Conservation (phyloP, 2,797 vertebrate genomes). For the Rhyacichthys aspro region DNA sequence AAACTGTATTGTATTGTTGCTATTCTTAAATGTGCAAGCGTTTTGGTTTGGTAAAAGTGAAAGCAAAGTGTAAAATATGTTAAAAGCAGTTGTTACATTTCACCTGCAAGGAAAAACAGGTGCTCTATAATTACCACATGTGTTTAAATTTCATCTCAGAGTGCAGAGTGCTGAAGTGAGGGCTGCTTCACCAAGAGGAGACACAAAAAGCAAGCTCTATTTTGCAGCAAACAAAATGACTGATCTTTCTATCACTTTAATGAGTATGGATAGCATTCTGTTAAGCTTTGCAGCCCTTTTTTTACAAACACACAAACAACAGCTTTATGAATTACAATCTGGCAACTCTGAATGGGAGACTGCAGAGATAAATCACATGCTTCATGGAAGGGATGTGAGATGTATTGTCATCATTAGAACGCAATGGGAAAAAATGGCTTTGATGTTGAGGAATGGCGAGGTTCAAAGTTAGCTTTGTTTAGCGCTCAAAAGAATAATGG, state of each 20-base stretch:
- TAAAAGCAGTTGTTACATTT: conserved; percentile 22
- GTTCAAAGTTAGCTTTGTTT: conserved; percentile 43
- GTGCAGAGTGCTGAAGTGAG: neutral
- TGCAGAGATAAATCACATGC: conserved; percentile 51
- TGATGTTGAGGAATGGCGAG: conserved; percentile 45
- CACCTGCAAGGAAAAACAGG: conserved; percentile 14
- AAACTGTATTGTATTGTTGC: no score
- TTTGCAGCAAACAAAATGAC: conserved; percentile 40
- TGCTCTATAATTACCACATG: conserved; percentile 5
- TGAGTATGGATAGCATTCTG: conserved; percentile 62
- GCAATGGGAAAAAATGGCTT: conserved; percentile 35
- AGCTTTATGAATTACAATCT: conserved; percentile 50
- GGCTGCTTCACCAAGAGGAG: conserved; percentile 16
- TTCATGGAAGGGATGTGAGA: conserved; percentile 42
- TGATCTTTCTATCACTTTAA: conserved; percentile 51
- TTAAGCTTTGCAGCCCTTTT: conserved; percentile 35
- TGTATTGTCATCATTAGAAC: conserved; percentile 54
- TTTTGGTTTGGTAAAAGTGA: no score
- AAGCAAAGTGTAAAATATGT: no score
- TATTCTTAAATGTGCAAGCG: no score
- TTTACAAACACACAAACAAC: conserved; percentile 42
- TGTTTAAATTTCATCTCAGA: conserved; percentile 8
- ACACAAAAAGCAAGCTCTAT: conserved; percentile 23
- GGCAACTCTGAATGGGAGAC: conserved; percentile 42
- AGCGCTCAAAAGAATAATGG: neutral